Evolutionary conservation across 1,140 invertebrate species (phyloP), one percentile per base, ranked within the genome.

Genomic region (Diploscapter pachys): DNA sequence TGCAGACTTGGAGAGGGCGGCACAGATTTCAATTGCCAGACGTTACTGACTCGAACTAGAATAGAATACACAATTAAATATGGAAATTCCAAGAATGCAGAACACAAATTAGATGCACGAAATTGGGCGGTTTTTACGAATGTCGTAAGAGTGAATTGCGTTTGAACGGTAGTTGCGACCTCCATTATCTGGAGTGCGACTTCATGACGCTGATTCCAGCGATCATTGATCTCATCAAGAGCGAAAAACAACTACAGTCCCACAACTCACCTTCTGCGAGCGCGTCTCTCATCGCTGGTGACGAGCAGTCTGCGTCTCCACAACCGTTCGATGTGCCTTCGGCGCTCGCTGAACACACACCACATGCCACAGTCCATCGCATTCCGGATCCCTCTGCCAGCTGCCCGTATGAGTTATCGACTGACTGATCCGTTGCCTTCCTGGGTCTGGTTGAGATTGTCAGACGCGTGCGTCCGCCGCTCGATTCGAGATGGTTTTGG

Each of bases 221-320:
- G 31, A 59, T 59, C 57, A 31, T 59, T 59, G 31, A 11, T 59
- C 9, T 13, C 11, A 49, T 69, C 49, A 52, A 69, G 11, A n/a
- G 31, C 3, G 61, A 13, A 70, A 63, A 5, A 51, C 5, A 52
- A n/a, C 54, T 50, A 59, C 31, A 11, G 57, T 11, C 31, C 31
- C 9, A 59, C 31, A 11, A 9, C 11, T 9, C 56, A 74, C 73
- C 73, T 79, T 64, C 83, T 75, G 54, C 82, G 76, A 8, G 83
- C 83, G 51, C 82, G 78, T 55, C 79, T 71, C 57, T 85, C 83
- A 73, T 85, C 83, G 66, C 81, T 77, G 11, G 83, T 85, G 63
- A 85, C 78, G 11, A 84, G 71, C n/a, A 81, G 76, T 54, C 71
- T 54, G 54, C 68, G 56, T 68, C 80, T 59, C 75, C 69, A 80